Base-by-base conservation (phyloP, 2,888 invertebrate species). In the Rhabditoides inermis region DNA sequence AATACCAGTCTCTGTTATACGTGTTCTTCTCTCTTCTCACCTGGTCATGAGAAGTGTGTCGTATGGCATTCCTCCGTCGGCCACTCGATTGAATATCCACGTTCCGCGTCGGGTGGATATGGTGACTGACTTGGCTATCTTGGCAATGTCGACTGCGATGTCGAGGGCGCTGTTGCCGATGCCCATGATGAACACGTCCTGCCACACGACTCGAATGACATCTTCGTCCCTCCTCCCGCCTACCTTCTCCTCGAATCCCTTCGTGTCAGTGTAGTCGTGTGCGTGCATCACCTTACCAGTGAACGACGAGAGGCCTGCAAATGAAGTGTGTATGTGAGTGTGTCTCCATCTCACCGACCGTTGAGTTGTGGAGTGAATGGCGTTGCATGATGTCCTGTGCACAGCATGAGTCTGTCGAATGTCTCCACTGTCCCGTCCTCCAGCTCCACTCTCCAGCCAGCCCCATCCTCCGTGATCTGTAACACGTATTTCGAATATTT, bases 151-250 rank as follows among this genome's bases (percentile, higher is more conserved):
- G 3, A 79, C 78, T n/a, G 79, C 78, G 7, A 76, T 73, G 64
- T 80, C 80, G 2, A 78, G 72, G 0, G 79, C 80, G 2, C 80
- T 80, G 59, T 81, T 81, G 2, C 81, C 80, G 47, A 81, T 77
- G 2, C 81, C 81, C 25, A 81, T 68, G 2, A 81, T 73, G 22
- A 81, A 72, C 2, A 81, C 78, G 35, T 74, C 63, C 60, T 48
- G 48, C n/a, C n/a, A n/a, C 10, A 45, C 20, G n/a, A 32, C 25
- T 25, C 35, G 15, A 35, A 39, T 6, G 20, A n/a, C 39, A 6
- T 39, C 39, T 10, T 20, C 39, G 5, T 39, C 39, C 39, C 18
- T n/a, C 6, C 39, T n/a, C 5, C 18, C 10, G 22, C 20, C 20
- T 20, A 48, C 48, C 48, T 78, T 78, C 23, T 72, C 77, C 32